Evolutionary conservation across 2,797 vertebrate species (phyloP).

Genomic region (Cheirogaleus major): DNA sequence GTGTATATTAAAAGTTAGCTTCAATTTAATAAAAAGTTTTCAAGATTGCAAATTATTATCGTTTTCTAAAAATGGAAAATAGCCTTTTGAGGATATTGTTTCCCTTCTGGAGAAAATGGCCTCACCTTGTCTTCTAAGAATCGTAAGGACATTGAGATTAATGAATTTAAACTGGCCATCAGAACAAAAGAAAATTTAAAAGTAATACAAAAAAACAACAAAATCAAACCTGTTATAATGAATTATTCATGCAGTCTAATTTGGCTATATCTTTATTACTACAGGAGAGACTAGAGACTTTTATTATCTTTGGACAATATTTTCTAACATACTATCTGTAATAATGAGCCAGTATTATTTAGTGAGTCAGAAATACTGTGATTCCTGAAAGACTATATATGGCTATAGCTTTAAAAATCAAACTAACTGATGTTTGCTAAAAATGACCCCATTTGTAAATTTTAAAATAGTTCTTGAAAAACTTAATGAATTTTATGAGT

Average conservation of each 20-base stretch:
- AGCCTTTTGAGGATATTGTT: background rate
- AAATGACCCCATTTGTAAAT: conserved; percentile 1
- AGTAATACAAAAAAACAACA: conserved; percentile 48
- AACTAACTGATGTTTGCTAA: background rate
- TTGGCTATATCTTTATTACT: conserved; percentile 66
- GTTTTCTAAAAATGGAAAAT: conserved; percentile 1
- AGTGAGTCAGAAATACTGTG: conserved; percentile 23
- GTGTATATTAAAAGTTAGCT: background rate
- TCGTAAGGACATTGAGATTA: conserved; percentile 24
- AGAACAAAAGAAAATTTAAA: conserved; percentile 47
- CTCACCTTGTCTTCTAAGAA: conserved; percentile 35
- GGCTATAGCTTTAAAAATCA: background rate
- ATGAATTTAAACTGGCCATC: background rate
- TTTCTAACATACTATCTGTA: conserved; percentile 59
- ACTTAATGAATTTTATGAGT: background rate
- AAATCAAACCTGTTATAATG: conserved; percentile 41
- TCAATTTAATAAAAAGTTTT: background rate
- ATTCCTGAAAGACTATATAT: background rate
- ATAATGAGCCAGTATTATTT: conserved; percentile 38
- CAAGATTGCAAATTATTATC: background rate
- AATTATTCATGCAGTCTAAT: conserved; percentile 69
- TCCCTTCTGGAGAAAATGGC: background rate
- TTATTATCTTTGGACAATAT: conserved; percentile 49
- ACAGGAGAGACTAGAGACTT: conserved; percentile 41
- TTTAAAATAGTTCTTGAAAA: conserved; percentile 33